Base-by-base conservation (phyloP, 2,888 invertebrate genomes). In the Keiferia lycopersicella region DNA sequence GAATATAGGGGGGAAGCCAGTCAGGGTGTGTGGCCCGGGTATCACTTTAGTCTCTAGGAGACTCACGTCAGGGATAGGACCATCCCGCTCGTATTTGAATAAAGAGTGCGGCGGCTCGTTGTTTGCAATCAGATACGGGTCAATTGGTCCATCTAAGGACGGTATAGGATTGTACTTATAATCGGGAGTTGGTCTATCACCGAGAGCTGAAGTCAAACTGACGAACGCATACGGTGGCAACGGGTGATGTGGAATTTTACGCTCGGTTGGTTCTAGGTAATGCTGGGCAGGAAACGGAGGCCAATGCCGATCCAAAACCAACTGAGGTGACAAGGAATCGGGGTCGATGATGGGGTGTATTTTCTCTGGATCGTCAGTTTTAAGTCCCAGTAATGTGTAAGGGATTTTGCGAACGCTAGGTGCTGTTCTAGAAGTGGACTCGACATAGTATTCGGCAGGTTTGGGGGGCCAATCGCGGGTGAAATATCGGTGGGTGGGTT, bases 281-380 rank as follows among this genome's bases (percentile, higher is more conserved):
- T 90, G 89, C 64, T 90, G 90, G 62, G 88, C 91, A 8, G 91
- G 91, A 64, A 91, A 90, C 4, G 91, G 89, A 11, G 89, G 89
- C 90, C 90, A 91, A 66, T 87, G 86, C 64, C 83, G 79, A 65
- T 91, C 83, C n/a, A 90, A 74, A 67, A 82, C 77, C 41, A 84
- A 71, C 66, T 89, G 88, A 2, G 89, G 89, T 0, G 87, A 87
- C 14, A 91, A 67, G 2, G 89, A 88, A 69, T 91, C 77, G 0
- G 86, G 81, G 67, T 90, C 84, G 63, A 88, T 85, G 22, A 84
- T 68, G 1, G 88, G 88, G 66, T 88, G 87, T 45, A 64, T 63
- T 48, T 74, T 79, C 57, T 82, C 79, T 0, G 86, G 83, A 69
- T 88, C 85, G 65, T 90, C 89, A 60, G 86, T 81, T 75, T 84